These are phyloP conservation scores for Cisticola juncidis DNA, from an alignment of 2,113 vertebrate species.

Conservation along the genomic window DNA sequence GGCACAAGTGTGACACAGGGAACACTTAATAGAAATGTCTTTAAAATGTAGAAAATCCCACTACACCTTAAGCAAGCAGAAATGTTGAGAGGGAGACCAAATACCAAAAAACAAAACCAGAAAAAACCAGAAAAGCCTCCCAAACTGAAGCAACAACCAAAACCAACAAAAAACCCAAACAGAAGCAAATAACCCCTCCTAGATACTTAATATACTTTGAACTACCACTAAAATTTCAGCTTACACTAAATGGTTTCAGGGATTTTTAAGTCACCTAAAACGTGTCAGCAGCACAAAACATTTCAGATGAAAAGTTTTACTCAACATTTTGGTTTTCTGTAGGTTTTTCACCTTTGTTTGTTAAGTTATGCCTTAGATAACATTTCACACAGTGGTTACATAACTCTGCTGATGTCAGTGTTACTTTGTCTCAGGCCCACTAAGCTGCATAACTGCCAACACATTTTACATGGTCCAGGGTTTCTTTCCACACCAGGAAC, in stretches of 20 bases:
- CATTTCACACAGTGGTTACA: not conserved
- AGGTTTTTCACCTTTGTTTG: not conserved
- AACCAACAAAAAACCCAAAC: not conserved
- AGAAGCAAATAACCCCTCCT: not conserved
- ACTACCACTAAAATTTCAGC: not conserved
- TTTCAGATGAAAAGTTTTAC: not conserved
- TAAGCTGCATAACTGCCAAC: not conserved
- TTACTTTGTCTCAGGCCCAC: not conserved
- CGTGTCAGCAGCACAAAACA: not conserved
- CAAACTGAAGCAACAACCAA: not conserved
- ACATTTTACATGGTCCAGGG: not conserved
- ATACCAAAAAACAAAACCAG: not conserved
- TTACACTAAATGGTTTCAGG: not conserved
- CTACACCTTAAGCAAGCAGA: not conserved
- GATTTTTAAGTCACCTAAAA: not conserved
- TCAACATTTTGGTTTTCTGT: not conserved
- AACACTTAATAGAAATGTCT: not conserved
- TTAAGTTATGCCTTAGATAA: not conserved
- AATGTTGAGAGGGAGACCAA: not conserved
- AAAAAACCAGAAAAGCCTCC: not conserved
- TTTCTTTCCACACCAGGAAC: not conserved
- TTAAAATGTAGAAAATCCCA: not conserved
- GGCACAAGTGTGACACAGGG: not conserved
- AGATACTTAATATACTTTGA: not conserved
- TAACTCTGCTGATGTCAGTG: not conserved